Evolutionary conservation across 2,797 vertebrate species (phyloP), one percentile per base, ranked within the genome.

Genomic region (Takifugu rubripes): DNA sequence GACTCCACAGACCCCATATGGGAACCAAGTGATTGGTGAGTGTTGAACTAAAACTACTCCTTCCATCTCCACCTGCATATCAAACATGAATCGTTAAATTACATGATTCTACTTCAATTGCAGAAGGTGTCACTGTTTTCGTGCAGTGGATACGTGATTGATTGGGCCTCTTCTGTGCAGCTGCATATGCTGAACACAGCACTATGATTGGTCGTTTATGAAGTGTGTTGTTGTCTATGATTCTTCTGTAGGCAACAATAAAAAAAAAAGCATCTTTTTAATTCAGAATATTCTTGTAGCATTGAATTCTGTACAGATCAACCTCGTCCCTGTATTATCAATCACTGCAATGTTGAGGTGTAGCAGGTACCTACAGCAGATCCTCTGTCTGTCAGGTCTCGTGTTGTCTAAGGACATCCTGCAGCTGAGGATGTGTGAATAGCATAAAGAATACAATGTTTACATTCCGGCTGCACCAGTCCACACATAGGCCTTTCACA

Each of bases 11-110:
- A 71, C 56, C 55, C 48, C 60, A 12, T 33, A 76, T 70, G 87
- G 62, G 63, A 67, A 56, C 77, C 57, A n/a, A 70, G 56, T 86
- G 75, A 79, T 74, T 74, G 90, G 91, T 92, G 84, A 92, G 91
- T 84, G 44, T 10, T 16, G 42, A 54, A 50, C 61, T 17, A 43
- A 57, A 52, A 16, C 51, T 15, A 8, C 17, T 5, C 10, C 29
- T 3, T 52, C 14, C 21, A 9, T 51, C 57, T 56, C 43, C 68
- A 71, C 58, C 74, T 65, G 68, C 66, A 58, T 36, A 50, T 49
- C 9, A 12, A 36, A 15, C 6, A 33, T 25, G 26, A 26, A 24
- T 27, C 36, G 8, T 6, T 9, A 0, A 14, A 9, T 10, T 0
- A 29, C 2, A 21, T 46, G 51, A 40, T 14, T 40, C 11, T 10